These are phyloP conservation scores for Heliconius hermathena DNA, from an alignment of 1,140 invertebrate genomes.

Conservation along the genomic window DNA sequence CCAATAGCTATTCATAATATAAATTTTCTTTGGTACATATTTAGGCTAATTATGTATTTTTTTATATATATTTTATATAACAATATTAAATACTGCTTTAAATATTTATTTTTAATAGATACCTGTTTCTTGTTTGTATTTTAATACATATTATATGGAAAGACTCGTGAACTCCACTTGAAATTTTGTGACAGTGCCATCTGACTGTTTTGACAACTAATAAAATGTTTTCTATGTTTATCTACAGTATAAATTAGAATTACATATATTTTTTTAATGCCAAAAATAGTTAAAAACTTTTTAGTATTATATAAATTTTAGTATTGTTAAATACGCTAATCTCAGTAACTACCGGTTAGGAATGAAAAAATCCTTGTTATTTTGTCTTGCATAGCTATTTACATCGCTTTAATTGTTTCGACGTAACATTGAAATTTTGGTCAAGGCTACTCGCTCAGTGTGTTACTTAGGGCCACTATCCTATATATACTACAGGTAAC, in stretches of 20 bases:
- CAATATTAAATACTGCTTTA: too few species aligned
- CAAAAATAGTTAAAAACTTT: neutral
- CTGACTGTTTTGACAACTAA: neutral
- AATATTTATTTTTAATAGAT: neutral
- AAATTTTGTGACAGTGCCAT: neutral
- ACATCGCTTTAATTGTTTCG: too few species aligned
- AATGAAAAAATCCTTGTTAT: too few species aligned
- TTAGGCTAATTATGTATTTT: neutral
- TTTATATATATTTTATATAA: too few species aligned
- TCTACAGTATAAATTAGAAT: neutral
- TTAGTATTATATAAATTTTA: neutral
- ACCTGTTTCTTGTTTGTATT: neutral
- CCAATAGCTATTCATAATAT: too few species aligned
- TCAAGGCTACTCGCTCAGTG: too few species aligned
- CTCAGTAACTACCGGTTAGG: too few species aligned
- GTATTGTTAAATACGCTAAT: too few species aligned
- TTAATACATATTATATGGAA: neutral
- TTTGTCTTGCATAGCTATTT: too few species aligned
- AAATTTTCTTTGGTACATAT: neutral
- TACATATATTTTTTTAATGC: neutral
- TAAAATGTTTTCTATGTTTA: neutral
- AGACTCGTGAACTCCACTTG: neutral
- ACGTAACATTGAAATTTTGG: too few species aligned
- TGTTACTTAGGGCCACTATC: too few species aligned
- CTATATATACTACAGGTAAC: too few species aligned